These are phyloP conservation scores for Gouania willdenowi DNA, from an alignment of 2,797 vertebrate species.

Conservation along the genomic window DNA sequence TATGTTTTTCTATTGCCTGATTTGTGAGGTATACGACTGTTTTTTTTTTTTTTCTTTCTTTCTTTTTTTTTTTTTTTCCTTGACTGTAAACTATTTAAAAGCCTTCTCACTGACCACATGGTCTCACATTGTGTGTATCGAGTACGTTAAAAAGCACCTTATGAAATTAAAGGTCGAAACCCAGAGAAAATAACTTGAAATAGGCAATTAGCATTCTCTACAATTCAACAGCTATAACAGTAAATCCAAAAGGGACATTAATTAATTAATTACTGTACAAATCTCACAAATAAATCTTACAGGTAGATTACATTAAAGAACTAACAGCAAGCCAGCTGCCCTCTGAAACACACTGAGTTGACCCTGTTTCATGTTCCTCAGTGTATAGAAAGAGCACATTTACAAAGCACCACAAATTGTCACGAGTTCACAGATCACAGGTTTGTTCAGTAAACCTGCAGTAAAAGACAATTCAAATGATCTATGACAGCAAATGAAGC, in stretches of 20 bases:
- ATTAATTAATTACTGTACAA: constrained; percentile 99
- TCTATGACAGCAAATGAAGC: constrained; percentile 44
- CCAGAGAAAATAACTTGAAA: constrained; percentile 67
- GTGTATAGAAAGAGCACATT: constrained; percentile 67
- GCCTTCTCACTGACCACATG: constrained; percentile 76
- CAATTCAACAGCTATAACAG: constrained; percentile 93
- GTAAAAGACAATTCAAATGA: constrained; percentile 61
- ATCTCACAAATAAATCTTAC: constrained; percentile 84
- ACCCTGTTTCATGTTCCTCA: constrained; percentile 86
- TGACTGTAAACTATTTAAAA: constrained; percentile 90
- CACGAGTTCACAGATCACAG: constrained; percentile 73
- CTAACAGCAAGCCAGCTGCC: constrained; percentile 97
- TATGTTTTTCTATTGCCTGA: constrained; percentile 92
- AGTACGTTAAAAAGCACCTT: constrained; percentile 97
- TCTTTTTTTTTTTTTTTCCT: no score
- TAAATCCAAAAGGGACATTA: constrained; percentile 85
- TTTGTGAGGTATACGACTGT: constrained; percentile 98
- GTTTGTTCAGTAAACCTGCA: constrained; percentile 59
- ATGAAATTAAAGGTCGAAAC: constrained; percentile 85
- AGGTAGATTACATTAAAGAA: constrained; percentile 86
- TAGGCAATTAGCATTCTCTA: constrained; percentile 76
- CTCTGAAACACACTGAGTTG: constrained; percentile 81
- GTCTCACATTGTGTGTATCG: constrained; percentile 92
- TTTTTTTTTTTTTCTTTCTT: no score
- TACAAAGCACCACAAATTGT: constrained; percentile 69